Evolutionary conservation across 2,888 invertebrate species (phyloP).

Genomic region (Sinodicranocentrus sp.): DNA sequence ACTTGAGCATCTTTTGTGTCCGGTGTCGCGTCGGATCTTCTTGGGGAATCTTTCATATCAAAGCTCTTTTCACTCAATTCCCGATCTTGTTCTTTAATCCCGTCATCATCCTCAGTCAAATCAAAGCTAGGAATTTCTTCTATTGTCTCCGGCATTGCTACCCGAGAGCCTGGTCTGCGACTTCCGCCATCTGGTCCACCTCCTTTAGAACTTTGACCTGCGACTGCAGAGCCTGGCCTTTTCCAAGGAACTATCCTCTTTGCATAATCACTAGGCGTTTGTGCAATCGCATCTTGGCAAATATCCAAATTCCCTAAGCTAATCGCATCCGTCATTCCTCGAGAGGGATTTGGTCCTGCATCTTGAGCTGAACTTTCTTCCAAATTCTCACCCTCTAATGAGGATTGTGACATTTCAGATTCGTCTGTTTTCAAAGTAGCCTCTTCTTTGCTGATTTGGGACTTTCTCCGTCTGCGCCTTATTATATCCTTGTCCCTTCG

Average conservation of each 20-base stretch:
- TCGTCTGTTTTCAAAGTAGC: constrained; percentile 37
- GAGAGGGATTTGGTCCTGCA: background rate
- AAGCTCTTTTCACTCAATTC: constrained; percentile 70
- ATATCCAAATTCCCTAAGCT: constrained; percentile 74
- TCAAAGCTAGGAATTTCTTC: constrained; percentile 64
- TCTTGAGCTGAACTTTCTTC: background rate
- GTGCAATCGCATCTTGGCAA: constrained; percentile 69
- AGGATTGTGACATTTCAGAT: constrained; percentile 36
- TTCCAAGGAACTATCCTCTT: constrained; percentile 70
- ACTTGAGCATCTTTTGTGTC: constrained; percentile 68
- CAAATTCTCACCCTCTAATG: constrained; percentile 25
- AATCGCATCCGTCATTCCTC: constrained; percentile 69
- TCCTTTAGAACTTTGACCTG: background rate
- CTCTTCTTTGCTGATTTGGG: constrained; percentile 38
- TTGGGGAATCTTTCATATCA: constrained; percentile 53
- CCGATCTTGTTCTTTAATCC: constrained; percentile 60
- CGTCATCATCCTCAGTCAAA: constrained; percentile 39
- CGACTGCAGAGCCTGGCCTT: constrained; percentile 50
- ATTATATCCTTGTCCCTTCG: constrained; percentile 20
- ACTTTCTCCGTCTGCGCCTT: constrained; percentile 24
- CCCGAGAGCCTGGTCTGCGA: constrained; percentile 37
- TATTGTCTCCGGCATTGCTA: constrained; percentile 61
- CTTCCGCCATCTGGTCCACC: background rate
- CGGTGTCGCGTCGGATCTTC: constrained; percentile 1
- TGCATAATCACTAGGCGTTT: constrained; percentile 73